A percentile compares a stretch with the other conserved stretches of the same genome.
Evolutionary conservation across 2,797 vertebrate genomes (phyloP).

Genomic region (Aldrovandia affinis): DNA sequence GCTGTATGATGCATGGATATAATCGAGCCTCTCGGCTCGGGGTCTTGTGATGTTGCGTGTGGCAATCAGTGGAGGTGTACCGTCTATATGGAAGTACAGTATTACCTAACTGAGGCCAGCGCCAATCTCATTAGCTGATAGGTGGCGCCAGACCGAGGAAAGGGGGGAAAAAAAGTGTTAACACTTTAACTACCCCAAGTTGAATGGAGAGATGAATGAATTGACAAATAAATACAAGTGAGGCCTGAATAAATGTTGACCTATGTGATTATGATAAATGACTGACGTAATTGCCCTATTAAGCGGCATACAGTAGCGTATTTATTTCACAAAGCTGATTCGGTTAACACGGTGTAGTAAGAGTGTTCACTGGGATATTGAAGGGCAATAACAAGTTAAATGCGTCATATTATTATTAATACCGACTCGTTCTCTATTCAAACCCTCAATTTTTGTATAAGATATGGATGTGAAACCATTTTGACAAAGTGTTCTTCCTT

Average conservation of each 20-base stretch:
- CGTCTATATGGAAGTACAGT: conserved; percentile 27
- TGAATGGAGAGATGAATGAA: not conserved
- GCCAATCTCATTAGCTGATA: conserved; percentile 57
- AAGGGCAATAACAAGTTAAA: not conserved
- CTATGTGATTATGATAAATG: not conserved
- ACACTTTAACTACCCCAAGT: conserved; percentile 41
- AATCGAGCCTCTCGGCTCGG: conserved; percentile 38
- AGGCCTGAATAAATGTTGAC: not conserved
- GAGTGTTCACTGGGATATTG: not conserved
- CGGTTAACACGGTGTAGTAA: not conserved
- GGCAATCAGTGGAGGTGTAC: conserved; percentile 28
- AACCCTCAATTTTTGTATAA: not conserved
- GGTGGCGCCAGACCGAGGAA: conserved; percentile 59
- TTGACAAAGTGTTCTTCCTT: not conserved
- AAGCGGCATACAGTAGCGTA: not conserved
- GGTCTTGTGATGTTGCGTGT: conserved; percentile 45
- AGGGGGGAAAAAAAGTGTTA: conserved; percentile 45
- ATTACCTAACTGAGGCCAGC: conserved; percentile 42
- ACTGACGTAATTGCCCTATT: too few species aligned
- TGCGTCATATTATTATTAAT: too few species aligned
- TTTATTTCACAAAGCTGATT: not conserved
- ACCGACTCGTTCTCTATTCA: not conserved
- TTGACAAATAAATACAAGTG: not conserved
- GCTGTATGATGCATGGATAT: not conserved
- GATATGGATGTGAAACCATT: not conserved